These are phyloP conservation scores for Hirtodrosophila histrioides DNA, from an alignment of 2,888 invertebrate genomes.

Conservation along the genomic window DNA sequence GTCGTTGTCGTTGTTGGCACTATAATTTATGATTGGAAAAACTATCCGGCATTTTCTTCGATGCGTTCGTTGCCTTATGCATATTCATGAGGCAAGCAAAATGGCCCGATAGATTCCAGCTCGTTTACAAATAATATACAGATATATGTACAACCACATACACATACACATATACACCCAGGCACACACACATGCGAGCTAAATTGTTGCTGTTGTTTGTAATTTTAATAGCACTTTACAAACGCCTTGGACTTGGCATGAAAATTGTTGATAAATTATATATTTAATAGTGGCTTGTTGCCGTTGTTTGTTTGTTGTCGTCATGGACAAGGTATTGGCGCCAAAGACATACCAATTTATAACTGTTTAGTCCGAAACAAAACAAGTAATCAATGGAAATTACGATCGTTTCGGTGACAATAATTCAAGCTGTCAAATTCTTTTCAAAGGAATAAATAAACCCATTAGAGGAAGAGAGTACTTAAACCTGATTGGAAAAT, in stretches of 20 bases:
- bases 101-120: slow-evolving; percentile 30
- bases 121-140: slow-evolving; percentile 35
- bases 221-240: slow-evolving; percentile 76
- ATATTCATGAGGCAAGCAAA: slow-evolving; percentile 63
- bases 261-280: slow-evolving; percentile 77
- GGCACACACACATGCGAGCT: slow-evolving; percentile 3
- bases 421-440: too few species aligned
- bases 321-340: slow-evolving; percentile 21
- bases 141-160: slow-evolving; percentile 12
- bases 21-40: slow-evolving; percentile 63
- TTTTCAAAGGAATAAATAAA: too few species aligned
- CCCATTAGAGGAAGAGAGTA: too few species aligned
- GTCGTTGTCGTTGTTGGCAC: slow-evolving; percentile 30
- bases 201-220: slow-evolving; percentile 25
- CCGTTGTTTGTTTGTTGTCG: slow-evolving; percentile 9
- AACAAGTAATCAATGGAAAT: not conserved
- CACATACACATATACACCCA: slow-evolving; percentile 7
- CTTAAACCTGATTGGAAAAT: too few species aligned
- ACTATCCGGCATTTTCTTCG: slow-evolving; percentile 65
- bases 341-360: slow-evolving; percentile 27
- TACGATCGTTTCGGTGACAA: too few species aligned
- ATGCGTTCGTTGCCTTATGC: slow-evolving; percentile 58
- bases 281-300: slow-evolving; percentile 52
- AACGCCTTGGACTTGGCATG: slow-evolving; percentile 78
- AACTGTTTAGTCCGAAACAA: not conserved